These are phyloP conservation scores for Triops longicaudatus DNA, from an alignment of 1,140 invertebrate genomes.

Conservation along the genomic window DNA sequence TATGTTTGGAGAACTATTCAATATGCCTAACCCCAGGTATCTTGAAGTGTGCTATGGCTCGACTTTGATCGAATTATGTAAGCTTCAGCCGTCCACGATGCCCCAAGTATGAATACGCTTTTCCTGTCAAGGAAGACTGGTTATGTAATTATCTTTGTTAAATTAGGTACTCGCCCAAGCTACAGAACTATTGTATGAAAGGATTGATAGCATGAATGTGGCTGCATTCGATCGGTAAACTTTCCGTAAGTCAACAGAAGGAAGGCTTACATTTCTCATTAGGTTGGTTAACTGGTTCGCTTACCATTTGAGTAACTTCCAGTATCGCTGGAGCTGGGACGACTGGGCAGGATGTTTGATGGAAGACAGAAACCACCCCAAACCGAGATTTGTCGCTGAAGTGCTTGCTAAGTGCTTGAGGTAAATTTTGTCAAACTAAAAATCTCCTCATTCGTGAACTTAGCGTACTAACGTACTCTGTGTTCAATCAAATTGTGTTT, in stretches of 20 bases:
- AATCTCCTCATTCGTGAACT: neutral
- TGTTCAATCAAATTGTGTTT: slow-evolving; percentile 32
- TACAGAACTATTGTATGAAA: slow-evolving; percentile 90
- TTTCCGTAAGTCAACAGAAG: slow-evolving; percentile 8
- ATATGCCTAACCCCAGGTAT: slow-evolving; percentile 76
- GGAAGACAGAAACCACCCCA: slow-evolving; percentile 81
- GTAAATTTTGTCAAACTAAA: slow-evolving; percentile 40
- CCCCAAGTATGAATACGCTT: slow-evolving; percentile 61
- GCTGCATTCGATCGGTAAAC: slow-evolving; percentile 79
- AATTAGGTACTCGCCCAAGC: slow-evolving; percentile 78
- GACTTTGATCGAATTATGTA: slow-evolving; percentile 93
- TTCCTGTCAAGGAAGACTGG: neutral
- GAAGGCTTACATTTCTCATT: slow-evolving; percentile 34
- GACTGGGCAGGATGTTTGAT: slow-evolving; percentile 80
- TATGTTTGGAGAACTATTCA: slow-evolving; percentile 88
- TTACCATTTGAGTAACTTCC: slow-evolving; percentile 98
- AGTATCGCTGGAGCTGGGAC: slow-evolving; percentile 98
- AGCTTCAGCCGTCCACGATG: slow-evolving; percentile 90
- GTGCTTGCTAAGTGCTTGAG: slow-evolving; percentile 81
- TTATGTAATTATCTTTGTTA: slow-evolving; percentile 8
- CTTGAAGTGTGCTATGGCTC: slow-evolving; percentile 92
- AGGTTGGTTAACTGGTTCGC: slow-evolving; percentile 93
- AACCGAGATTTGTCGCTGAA: slow-evolving; percentile 90
- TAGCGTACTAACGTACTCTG: neutral
- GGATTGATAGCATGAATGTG: slow-evolving; percentile 94